These are phyloP conservation scores for Phragmatobia fuliginosa DNA, from an alignment of 2,888 invertebrate genomes.

Conservation along the genomic window DNA sequence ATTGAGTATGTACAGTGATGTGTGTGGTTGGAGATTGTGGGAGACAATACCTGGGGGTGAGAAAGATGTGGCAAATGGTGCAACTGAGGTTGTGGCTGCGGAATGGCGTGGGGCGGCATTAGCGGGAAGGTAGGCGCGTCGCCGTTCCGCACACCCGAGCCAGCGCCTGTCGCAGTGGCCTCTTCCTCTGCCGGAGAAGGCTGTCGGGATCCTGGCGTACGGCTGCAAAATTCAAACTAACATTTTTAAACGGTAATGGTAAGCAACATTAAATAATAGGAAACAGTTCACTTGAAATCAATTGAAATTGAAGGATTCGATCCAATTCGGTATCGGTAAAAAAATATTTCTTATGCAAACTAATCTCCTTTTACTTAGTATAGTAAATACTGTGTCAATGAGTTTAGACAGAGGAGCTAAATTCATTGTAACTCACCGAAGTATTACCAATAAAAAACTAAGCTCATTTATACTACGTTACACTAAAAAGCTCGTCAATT, in stretches of 20 bases:
- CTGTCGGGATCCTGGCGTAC: constrained; percentile 96
- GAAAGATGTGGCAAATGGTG: constrained; percentile 80
- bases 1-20: not conserved
- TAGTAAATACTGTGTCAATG: not conserved
- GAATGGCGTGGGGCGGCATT: constrained; percentile 79
- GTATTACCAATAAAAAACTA: too few species aligned
- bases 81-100: constrained; percentile 74
- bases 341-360: too few species aligned
- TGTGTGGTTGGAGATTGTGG: not conserved
- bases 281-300: too few species aligned
- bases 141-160: constrained; percentile 76
- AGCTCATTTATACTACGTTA: too few species aligned
- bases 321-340: not conserved
- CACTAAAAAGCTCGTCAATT: too few species aligned
- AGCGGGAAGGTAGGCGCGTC: constrained; percentile 79
- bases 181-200: constrained; percentile 97
- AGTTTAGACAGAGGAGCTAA: not conserved
- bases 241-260: not conserved
- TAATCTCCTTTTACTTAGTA: too few species aligned
- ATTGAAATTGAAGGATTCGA: too few species aligned
- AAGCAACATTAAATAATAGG: too few species aligned
- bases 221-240: constrained; percentile 84
- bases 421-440: not conserved
- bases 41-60: constrained; percentile 75
- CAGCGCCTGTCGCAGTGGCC: constrained; percentile 84